phyloP scores from a whole-genome alignment of 2,113 vertebrate genomes.

The Zonotrichia leucophrys region DNA sequence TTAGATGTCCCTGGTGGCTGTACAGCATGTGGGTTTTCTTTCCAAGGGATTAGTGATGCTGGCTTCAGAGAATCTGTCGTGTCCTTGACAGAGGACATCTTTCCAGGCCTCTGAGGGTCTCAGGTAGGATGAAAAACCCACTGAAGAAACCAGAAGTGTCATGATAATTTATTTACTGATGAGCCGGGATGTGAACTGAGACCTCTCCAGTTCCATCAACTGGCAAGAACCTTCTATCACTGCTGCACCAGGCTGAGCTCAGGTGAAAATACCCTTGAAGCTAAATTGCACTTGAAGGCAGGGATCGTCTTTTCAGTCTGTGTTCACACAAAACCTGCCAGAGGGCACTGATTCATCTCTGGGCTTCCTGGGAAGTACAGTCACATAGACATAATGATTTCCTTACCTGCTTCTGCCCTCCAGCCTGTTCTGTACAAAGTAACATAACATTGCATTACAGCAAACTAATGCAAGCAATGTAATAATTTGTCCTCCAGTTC shows the following conservation, averaged over 20 bases:
- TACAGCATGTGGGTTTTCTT: background rate
- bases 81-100: background rate
- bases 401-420: background rate
- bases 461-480: background rate
- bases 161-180: background rate
- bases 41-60: background rate
- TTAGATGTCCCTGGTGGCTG: background rate
- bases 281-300: background rate
- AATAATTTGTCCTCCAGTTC: background rate
- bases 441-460: background rate
- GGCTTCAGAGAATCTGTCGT: background rate
- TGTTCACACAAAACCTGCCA: background rate
- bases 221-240: background rate
- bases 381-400: background rate
- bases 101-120: background rate
- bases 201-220: background rate
- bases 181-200: background rate
- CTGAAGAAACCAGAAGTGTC: background rate
- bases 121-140: background rate
- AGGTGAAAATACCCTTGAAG: background rate
- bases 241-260: background rate
- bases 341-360: background rate
- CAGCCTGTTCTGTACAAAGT: background rate
- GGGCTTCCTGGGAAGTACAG: background rate
- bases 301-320: background rate